phyloP scores from a whole-genome alignment of 2,797 vertebrate genomes.

The Ateles fusciceps region DNA sequence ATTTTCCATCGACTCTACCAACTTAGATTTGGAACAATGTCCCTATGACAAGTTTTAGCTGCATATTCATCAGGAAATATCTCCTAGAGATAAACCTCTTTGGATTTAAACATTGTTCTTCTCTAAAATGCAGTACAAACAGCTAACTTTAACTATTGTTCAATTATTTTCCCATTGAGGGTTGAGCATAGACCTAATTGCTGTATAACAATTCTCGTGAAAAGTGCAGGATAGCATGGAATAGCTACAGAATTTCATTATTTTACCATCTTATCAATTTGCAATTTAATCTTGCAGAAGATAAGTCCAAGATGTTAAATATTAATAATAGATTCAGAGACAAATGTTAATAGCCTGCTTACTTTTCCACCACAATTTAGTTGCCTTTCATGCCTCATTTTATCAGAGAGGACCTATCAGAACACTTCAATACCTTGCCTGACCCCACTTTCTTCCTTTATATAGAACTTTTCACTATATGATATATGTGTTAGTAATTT shows the following conservation, averaged over 20 bases:
- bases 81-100: not conserved
- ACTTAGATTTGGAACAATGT: not conserved
- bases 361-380: not conserved
- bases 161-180: not conserved
- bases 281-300: not conserved
- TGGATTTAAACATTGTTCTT: not conserved
- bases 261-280: not conserved
- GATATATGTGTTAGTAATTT: not conserved
- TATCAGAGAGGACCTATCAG: not conserved
- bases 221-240: not conserved
- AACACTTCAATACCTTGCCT: not conserved
- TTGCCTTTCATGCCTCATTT: not conserved
- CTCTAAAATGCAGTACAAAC: not conserved
- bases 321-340: not conserved
- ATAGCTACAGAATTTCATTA: not conserved
- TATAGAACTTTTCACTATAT: not conserved
- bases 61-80: not conserved
- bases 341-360: not conserved
- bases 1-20: not conserved
- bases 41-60: not conserved
- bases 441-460: not conserved
- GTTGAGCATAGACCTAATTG: not conserved
- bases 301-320: constrained; percentile 11
- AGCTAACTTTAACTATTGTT: not conserved
- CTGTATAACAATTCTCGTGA: not conserved